Conservation (phyloP, 2,113 vertebrate species). For the Zonotrichia leucophrys region DNA sequence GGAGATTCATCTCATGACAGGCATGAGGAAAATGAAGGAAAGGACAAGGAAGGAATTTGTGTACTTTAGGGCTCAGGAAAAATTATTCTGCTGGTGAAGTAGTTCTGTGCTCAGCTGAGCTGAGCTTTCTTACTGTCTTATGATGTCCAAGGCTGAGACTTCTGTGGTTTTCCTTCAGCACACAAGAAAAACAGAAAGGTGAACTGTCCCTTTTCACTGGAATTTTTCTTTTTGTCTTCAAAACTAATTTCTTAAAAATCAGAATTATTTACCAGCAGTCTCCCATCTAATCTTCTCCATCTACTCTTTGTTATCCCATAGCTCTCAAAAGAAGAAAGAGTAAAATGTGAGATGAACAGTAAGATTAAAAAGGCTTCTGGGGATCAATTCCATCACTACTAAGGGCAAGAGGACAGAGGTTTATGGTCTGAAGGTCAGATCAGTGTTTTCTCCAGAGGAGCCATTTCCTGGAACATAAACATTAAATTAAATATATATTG, state of each 20-base stretch:
- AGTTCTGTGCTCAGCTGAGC: background rate
- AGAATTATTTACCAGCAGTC: background rate
- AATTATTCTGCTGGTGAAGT: background rate
- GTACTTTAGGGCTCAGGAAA: background rate
- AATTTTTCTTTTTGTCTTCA: background rate
- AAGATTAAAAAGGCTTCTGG: background rate
- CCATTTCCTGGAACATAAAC: constrained; percentile 31
- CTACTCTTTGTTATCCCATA: background rate
- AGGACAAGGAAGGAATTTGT: background rate
- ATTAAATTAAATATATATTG: background rate
- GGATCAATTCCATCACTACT: background rate
- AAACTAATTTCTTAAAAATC: background rate
- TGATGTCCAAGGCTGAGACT: background rate
- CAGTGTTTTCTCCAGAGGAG: background rate
- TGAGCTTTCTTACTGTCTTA: background rate
- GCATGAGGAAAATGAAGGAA: background rate
- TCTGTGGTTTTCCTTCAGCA: background rate
- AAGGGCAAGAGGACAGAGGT: background rate
- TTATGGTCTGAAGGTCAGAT: background rate
- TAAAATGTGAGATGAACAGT: background rate
- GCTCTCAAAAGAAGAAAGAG: background rate
- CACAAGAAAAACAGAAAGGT: background rate
- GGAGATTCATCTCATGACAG: background rate
- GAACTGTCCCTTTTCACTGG: background rate
- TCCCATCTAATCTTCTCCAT: background rate